These are phyloP conservation scores for Heliconius nattereri DNA, from an alignment of 1,140 invertebrate species.

Conservation along the genomic window DNA sequence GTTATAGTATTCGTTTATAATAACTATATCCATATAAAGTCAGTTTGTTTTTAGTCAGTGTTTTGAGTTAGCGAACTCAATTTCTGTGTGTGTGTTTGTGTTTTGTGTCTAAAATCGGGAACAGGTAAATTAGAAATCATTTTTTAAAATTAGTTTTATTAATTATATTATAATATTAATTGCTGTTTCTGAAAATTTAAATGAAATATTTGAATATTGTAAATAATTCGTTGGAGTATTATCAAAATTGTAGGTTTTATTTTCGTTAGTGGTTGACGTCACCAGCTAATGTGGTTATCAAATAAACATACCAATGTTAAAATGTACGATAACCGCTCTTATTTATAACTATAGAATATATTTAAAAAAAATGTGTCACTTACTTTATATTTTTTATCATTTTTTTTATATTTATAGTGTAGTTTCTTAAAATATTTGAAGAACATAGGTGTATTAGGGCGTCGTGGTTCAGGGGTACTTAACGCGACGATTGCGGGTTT, in stretches of 20 bases:
- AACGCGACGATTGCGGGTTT: too few relatives aligned
- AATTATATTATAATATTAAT: neutral
- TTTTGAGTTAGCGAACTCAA: constrained; percentile 7
- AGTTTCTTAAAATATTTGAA: too few relatives aligned
- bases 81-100: constrained; percentile 27
- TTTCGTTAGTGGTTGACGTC: constrained; percentile 28
- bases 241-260: constrained; percentile 19
- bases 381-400: too few relatives aligned
- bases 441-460: too few relatives aligned
- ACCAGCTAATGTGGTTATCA: constrained; percentile 36
- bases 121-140: constrained; percentile 17
- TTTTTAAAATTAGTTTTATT: neutral
- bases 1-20: constrained; percentile 26
- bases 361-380: neutral
- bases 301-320: constrained; percentile 39
- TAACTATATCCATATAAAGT: constrained; percentile 20
- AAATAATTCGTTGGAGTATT: neutral
- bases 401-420: too few relatives aligned
- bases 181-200: constrained; percentile 10
- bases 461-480: too few relatives aligned
- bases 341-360: neutral
- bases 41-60: constrained; percentile 17
- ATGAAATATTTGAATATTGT: neutral
- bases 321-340: constrained; percentile 35
- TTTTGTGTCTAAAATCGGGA: constrained; percentile 8